phyloP scores from a whole-genome alignment of 2,797 vertebrate genomes.

The Chaenodraco wilsoni region DNA sequence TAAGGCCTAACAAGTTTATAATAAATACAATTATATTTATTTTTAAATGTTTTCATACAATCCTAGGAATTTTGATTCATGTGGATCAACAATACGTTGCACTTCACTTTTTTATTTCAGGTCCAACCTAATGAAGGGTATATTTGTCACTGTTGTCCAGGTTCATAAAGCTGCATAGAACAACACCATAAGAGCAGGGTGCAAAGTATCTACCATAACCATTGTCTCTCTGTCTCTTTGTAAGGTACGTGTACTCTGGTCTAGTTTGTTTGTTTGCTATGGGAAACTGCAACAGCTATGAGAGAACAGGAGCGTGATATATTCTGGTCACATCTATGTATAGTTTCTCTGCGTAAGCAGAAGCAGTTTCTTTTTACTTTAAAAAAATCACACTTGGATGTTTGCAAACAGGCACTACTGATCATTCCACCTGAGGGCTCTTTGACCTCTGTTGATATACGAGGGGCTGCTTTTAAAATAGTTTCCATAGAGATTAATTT shows the following conservation, averaged over 20 bases:
- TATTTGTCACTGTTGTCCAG: too few species aligned
- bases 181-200: too few species aligned
- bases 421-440: too few species aligned
- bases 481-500: background rate
- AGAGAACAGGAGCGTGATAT: background rate
- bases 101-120: too few species aligned
- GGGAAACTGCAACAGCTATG: background rate
- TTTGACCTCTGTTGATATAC: background rate
- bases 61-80: too few species aligned
- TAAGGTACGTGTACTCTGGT: background rate
- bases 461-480: background rate
- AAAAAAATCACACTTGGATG: background rate
- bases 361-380: background rate
- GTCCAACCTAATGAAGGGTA: too few species aligned
- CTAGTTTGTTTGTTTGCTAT: background rate
- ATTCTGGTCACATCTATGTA: background rate
- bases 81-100: too few species aligned
- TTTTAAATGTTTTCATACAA: too few species aligned
- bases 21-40: too few species aligned
- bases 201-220: too few species aligned
- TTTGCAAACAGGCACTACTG: background rate
- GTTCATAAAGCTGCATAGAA: too few species aligned
- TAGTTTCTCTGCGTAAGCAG: background rate
- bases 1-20: too few species aligned
- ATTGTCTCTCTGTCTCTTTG: background rate